Percentiles rank a stretch among this genome's conserved stretches.
Evolutionary conservation across 2,113 vertebrate genomes (phyloP).

Genomic region (Xyrauchen texanus): DNA sequence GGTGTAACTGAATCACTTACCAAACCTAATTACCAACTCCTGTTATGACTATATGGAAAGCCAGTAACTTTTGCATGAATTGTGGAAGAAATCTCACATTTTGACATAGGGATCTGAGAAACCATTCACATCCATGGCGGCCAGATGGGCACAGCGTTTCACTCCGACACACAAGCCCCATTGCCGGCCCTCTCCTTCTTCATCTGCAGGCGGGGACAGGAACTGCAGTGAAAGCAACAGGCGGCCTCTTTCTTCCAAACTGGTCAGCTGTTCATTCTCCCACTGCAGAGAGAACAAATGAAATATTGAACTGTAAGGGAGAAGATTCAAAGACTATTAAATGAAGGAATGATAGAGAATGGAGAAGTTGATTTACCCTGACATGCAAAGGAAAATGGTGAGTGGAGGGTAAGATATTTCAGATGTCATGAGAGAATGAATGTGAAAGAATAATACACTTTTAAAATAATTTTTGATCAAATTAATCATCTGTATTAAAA

Average conservation of each 20-base stretch:
- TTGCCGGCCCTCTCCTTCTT: slow-evolving; percentile 24
- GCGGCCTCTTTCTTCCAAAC: slow-evolving; percentile 82
- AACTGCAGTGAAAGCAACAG: slow-evolving; percentile 82
- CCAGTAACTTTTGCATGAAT: too few species aligned
- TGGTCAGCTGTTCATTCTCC: slow-evolving; percentile 80
- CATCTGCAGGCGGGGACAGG: slow-evolving; percentile 55
- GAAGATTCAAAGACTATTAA: neutral
- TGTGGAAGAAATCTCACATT: slow-evolving; percentile 64
- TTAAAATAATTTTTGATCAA: neutral
- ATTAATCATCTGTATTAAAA: slow-evolving; percentile 40
- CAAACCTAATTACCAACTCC: too few species aligned
- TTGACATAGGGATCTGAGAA: slow-evolving; percentile 89
- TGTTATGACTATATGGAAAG: too few species aligned
- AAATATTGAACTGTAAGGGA: neutral
- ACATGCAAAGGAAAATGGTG: neutral
- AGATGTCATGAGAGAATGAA: too few species aligned
- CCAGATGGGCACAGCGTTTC: slow-evolving; percentile 82
- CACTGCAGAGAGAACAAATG: slow-evolving; percentile 67
- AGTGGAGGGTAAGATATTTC: too few species aligned
- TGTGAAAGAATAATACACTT: neutral
- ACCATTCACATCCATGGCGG: slow-evolving; percentile 88
- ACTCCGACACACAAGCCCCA: slow-evolving; percentile 82
- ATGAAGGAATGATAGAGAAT: neutral
- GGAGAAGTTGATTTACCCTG: neutral
- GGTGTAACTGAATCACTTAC: too few species aligned